Evolutionary conservation across 2,888 invertebrate genomes (phyloP).

Genomic region (Dilophus febrilis): DNA sequence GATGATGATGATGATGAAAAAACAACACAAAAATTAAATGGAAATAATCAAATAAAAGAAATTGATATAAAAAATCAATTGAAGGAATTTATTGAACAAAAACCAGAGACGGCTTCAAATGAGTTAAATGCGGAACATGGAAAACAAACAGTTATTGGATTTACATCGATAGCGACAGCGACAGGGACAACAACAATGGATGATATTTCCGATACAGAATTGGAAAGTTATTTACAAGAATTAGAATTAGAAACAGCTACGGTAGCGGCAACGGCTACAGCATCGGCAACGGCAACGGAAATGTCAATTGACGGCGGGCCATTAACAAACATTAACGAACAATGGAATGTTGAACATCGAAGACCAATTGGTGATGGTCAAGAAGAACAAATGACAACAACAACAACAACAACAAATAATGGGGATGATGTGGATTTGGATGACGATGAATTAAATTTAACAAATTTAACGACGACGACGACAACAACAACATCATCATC

Average conservation of each 20-base stretch:
- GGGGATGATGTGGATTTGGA: too few relatives aligned
- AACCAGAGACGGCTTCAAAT: not conserved
- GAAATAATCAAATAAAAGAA: not conserved
- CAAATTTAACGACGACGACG: too few relatives aligned
- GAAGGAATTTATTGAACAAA: not conserved
- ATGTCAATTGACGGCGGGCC: too few relatives aligned
- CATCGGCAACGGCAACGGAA: too few relatives aligned
- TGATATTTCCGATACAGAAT: constrained; percentile 29
- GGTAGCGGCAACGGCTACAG: too few relatives aligned
- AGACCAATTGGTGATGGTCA: not conserved
- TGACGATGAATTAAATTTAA: too few relatives aligned
- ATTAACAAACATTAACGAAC: too few relatives aligned
- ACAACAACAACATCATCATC: too few relatives aligned
- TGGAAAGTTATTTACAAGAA: constrained; percentile 30
- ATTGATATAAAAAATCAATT: not conserved
- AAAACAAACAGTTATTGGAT: constrained; percentile 16
- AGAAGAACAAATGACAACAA: not conserved
- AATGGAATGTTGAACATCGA: not conserved
- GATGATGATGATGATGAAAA: not conserved
- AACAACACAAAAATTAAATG: not conserved
- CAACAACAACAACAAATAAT: constrained; percentile 1
- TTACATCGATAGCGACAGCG: constrained; percentile 24
- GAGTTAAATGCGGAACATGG: not conserved
- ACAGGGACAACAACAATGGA: too few relatives aligned
- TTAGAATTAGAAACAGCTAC: too few relatives aligned